Percentiles rank a stretch among this genome's conserved stretches.
phyloP scores from a whole-genome alignment of 2,113 vertebrate species.

The Nesoenas mayeri region DNA sequence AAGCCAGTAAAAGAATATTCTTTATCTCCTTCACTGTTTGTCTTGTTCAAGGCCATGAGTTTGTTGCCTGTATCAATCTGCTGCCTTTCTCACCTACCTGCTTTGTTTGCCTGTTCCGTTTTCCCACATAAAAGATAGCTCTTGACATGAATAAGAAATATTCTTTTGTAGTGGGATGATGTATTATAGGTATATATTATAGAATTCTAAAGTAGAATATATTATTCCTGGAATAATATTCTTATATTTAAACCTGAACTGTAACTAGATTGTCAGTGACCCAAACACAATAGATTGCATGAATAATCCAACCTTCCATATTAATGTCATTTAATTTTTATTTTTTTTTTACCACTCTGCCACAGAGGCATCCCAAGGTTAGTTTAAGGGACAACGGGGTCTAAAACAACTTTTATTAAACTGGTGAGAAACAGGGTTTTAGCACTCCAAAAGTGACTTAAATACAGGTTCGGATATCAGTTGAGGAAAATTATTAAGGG shows the following conservation, averaged over 20 bases:
- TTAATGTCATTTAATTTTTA: background rate
- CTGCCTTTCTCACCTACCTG: background rate
- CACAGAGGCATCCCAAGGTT: no score
- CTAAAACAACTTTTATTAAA: no score
- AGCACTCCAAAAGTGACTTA: no score
- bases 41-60: constrained; percentile 9
- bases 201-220: background rate
- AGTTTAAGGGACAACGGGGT: no score
- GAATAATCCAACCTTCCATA: background rate
- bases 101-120: background rate
- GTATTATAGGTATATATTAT: background rate
- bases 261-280: background rate
- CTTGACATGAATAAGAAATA: background rate
- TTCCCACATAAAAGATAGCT: background rate
- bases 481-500: no score
- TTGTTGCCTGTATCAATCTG: constrained; percentile 1
- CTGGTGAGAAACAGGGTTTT: no score
- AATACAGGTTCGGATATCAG: no score
- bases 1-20: constrained; percentile 3
- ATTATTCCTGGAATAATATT: background rate
- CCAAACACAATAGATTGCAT: background rate
- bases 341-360: background rate
- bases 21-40: background rate
- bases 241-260: background rate
- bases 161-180: background rate